A percentile compares a stretch with the other conserved stretches of the same genome.
These are phyloP conservation scores for Ancistrus triradiatus DNA, from an alignment of 2,113 vertebrate species.

Conservation along the genomic window DNA sequence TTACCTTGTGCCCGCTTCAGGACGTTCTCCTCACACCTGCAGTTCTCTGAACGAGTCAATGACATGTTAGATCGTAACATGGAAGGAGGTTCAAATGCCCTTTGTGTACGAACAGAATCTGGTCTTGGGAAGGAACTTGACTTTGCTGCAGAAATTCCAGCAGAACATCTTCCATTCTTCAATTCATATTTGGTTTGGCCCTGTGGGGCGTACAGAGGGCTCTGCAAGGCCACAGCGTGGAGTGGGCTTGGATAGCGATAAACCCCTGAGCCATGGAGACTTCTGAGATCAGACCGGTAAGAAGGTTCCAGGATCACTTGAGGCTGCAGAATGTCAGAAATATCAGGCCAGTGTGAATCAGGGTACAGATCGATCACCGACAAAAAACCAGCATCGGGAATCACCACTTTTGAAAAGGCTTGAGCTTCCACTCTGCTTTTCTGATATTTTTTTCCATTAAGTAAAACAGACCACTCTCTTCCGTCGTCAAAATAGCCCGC, in stretches of 20 bases:
- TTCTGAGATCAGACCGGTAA: conserved; percentile 51
- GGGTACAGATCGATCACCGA: conserved; percentile 45
- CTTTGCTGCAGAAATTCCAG: neutral
- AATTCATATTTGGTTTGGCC: conserved; percentile 3
- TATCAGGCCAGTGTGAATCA: conserved; percentile 45
- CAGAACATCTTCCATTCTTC: conserved; percentile 5
- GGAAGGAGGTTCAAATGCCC: neutral
- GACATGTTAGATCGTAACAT: neutral
- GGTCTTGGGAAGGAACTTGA: neutral
- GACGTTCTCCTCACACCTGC: conserved; percentile 41
- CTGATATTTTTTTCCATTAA: neutral
- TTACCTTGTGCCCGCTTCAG: conserved; percentile 39
- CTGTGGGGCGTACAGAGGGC: conserved; percentile 49
- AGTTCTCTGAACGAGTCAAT: neutral
- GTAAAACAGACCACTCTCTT: neutral
- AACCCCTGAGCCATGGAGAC: conserved; percentile 44
- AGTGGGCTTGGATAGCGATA: conserved; percentile 62
- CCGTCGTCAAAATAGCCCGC: neutral
- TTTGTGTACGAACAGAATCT: neutral
- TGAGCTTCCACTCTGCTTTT: neutral
- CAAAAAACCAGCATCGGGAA: conserved; percentile 36
- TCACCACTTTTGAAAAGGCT: conserved; percentile 5
- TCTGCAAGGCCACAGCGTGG: conserved; percentile 61
- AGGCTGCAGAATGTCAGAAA: conserved; percentile 43
- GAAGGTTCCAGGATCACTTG: conserved; percentile 39